These are phyloP conservation scores for Physella acuta DNA, from an alignment of 1,140 invertebrate species.

Conservation along the genomic window DNA sequence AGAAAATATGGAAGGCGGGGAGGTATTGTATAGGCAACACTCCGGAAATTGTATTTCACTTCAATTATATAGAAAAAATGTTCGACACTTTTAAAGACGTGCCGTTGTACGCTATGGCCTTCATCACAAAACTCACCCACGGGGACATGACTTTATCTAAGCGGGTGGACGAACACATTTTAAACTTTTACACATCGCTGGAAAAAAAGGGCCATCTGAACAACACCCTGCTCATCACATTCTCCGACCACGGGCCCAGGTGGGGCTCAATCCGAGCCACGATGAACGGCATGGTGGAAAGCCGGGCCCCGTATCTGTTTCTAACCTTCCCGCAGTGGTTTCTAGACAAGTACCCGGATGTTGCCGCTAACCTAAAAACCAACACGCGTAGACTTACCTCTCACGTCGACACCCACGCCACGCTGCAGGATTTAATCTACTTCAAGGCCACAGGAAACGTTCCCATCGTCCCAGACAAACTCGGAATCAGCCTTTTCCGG, in stretches of 20 bases:
- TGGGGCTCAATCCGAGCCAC: conserved; percentile 69
- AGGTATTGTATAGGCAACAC: neutral
- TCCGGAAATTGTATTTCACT: neutral
- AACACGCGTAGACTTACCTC: neutral
- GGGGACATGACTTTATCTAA: neutral
- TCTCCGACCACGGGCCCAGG: conserved; percentile 88
- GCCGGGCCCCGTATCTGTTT: neutral
- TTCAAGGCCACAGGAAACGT: neutral
- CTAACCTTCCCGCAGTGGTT: conserved; percentile 2
- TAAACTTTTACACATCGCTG: conserved; percentile 1
- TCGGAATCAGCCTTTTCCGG: neutral
- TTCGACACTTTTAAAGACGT: neutral
- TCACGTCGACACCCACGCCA: neutral
- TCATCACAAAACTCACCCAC: conserved; percentile 5
- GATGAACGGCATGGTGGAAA: neutral
- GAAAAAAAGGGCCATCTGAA: conserved; percentile 42
- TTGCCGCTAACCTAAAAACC: neutral
- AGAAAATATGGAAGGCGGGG: neutral
- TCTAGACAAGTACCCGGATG: neutral
- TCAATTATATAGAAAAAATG: neutral
- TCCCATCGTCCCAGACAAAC: neutral
- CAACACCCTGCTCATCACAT: conserved; percentile 70
- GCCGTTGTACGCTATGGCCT: neutral
- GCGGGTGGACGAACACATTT: neutral
- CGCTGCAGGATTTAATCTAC: neutral